Evolutionary conservation across 2,888 invertebrate genomes (phyloP).

Genomic region (Acronicta leporina): DNA sequence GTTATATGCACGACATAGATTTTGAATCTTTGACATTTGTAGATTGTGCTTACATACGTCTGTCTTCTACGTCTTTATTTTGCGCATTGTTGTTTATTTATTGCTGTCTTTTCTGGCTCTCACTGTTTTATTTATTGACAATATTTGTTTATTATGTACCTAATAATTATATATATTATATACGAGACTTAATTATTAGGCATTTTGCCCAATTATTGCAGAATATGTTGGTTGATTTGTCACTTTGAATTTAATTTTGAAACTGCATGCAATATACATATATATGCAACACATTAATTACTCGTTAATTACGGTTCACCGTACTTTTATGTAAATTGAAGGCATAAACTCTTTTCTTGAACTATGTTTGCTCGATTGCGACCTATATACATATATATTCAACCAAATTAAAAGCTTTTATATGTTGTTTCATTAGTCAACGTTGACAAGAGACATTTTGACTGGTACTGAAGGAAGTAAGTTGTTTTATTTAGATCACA

Average conservation of each 20-base stretch:
- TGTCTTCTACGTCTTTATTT: slow-evolving; percentile 55
- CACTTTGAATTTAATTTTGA: slow-evolving; percentile 10
- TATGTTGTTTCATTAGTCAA: slow-evolving; percentile 42
- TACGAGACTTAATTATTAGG: not conserved
- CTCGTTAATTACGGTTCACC: slow-evolving; percentile 27
- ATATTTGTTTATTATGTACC: slow-evolving; percentile 23
- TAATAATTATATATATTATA: not conserved
- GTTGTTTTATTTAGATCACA: slow-evolving; percentile 61
- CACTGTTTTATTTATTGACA: slow-evolving; percentile 23
- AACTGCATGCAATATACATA: slow-evolving; percentile 2
- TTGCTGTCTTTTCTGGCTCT: slow-evolving; percentile 39
- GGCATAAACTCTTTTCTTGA: slow-evolving; percentile 36
- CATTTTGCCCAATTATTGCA: not conserved
- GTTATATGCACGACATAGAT: slow-evolving; percentile 77
- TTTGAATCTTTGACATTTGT: slow-evolving; percentile 76
- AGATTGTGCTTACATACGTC: slow-evolving; percentile 59
- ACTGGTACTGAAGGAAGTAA: slow-evolving; percentile 51
- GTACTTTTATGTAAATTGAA: slow-evolving; percentile 40
- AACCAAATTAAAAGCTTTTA: slow-evolving; percentile 36
- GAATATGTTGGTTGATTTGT: slow-evolving; percentile 6
- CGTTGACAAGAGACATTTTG: slow-evolving; percentile 34
- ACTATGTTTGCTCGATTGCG: slow-evolving; percentile 27
- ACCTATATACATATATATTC: slow-evolving; percentile 44
- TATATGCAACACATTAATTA: slow-evolving; percentile 35
- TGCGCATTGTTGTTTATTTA: slow-evolving; percentile 52